Conservation (phyloP, 2,888 invertebrate genomes). For the Stenotaenia linearis region DNA sequence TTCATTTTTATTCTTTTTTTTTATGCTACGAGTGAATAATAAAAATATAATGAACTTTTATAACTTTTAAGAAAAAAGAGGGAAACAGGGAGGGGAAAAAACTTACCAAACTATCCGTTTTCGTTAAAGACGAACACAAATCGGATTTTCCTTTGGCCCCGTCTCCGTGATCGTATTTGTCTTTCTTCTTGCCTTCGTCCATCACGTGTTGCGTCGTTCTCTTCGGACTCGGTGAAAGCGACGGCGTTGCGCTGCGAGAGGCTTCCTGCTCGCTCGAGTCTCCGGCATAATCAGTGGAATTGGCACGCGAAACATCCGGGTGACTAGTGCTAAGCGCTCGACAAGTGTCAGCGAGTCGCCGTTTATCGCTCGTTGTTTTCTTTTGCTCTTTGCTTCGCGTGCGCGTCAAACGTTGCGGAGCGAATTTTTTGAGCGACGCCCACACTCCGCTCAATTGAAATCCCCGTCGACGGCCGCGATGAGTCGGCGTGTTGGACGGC, state of each 20-base stretch:
- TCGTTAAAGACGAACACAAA: background rate
- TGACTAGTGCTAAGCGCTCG: conserved; percentile 33
- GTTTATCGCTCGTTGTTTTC: background rate
- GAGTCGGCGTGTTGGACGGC: background rate
- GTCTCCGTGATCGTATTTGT: background rate
- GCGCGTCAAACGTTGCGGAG: conserved; percentile 33
- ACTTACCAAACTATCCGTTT: conserved; percentile 27
- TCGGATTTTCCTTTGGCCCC: background rate
- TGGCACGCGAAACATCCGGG: conserved; percentile 34
- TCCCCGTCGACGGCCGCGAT: conserved; percentile 31
- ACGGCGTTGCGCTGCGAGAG: conserved; percentile 26
- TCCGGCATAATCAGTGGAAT: conserved; percentile 29
- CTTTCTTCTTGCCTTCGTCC: background rate
- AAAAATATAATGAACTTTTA: no score
- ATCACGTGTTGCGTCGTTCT: background rate
- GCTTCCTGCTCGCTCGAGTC: conserved; percentile 24
- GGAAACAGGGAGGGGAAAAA: no score
- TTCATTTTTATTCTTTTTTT: background rate
- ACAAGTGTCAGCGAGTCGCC: background rate
- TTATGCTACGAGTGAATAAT: no score
- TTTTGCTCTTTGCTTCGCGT: conserved; percentile 34
- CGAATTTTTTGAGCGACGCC: conserved; percentile 34
- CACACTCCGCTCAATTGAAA: conserved; percentile 33
- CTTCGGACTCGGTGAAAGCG: conserved; percentile 17
- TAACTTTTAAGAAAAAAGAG: no score